Base-by-base conservation (phyloP, 2,113 vertebrate species). In the Peromyscus polionotus region DNA sequence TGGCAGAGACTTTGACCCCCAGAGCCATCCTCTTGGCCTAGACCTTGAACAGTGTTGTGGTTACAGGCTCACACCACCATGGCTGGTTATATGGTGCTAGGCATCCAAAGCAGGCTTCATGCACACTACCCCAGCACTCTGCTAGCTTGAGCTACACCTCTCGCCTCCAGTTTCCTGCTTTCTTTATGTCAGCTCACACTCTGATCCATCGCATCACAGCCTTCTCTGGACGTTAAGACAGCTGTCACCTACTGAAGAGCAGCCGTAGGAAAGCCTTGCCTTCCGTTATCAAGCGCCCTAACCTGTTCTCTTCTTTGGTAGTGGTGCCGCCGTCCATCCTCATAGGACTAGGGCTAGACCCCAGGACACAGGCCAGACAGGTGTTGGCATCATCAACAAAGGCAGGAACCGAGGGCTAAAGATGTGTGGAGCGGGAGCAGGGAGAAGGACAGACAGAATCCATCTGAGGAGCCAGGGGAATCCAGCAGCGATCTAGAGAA, bases 161-260 rank as follows among this genome's bases (percentile, higher is more conserved):
- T 45, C 65, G 59, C 17, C 16, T 28, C 76, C 20, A 54, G 76
- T 33, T 79, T 33, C 45, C 45, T 13, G 11, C 28, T 79, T 79
- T 33, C 16, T 0, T 10, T 63, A 16, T 28, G 22, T 48, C 26
- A 72, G 20, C 10, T 57, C 36, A 63, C 12, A 36, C 33, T 68
- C 17, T 12, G 45, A 79, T 20, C 57, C 73, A 61, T 24, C 17
- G 20, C 14, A 8, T 19, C 13, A 20, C 14, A 3, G 67, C 36
- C 13, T 76, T 68, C 48, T 76, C 57, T 88, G 80, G 39, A 93
- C 85, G 92, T 92, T 90, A 51, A 96, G 91, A 86, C 84, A 91
- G 67, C 7, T 3, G 9, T 86, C 36, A 57, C 36, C 13, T 70
- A 36, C 31, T 33, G 36, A 72, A 77, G n/a, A 91, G 22, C n/a